Evolutionary conservation across 2,797 vertebrate species (phyloP).

Genomic region (Tinamus major): DNA sequence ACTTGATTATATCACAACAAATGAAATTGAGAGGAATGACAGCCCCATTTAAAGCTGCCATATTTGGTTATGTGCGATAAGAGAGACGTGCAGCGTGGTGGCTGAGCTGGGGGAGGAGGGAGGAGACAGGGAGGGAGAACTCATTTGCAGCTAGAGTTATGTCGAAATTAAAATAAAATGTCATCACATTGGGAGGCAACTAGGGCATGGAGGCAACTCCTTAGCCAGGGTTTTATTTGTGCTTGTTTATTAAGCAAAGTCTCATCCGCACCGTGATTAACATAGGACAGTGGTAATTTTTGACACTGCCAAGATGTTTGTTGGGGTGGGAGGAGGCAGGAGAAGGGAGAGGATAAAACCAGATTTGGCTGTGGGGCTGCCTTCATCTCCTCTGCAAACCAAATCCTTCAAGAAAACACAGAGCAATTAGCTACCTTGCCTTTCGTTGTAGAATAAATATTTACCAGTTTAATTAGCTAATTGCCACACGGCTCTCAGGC

Average conservation of each 20-base stretch:
- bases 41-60: conserved; percentile 78
- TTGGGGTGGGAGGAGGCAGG: neutral
- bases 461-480: neutral
- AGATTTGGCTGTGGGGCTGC: neutral
- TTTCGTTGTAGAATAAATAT: conserved; percentile 18
- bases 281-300: conserved; percentile 16
- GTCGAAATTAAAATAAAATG: conserved; percentile 61
- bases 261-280: conserved; percentile 40
- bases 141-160: conserved; percentile 36
- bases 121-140: conserved; percentile 40
- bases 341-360: neutral
- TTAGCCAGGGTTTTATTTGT: conserved; percentile 21
- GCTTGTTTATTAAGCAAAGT: conserved; percentile 46
- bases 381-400: neutral
- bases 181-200: conserved; percentile 32
- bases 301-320: conserved; percentile 10
- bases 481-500: neutral
- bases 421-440: neutral
- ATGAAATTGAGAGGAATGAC: conserved; percentile 81
- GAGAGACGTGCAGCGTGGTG: conserved; percentile 24
- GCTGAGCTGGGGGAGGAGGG: neutral
- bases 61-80: conserved; percentile 76
- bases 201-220: conserved; percentile 22
- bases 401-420: conserved; percentile 4
- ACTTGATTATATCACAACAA: conserved; percentile 86